Evolutionary conservation across 2,797 vertebrate genomes (phyloP).

Genomic region (Alosa sapidissima): DNA sequence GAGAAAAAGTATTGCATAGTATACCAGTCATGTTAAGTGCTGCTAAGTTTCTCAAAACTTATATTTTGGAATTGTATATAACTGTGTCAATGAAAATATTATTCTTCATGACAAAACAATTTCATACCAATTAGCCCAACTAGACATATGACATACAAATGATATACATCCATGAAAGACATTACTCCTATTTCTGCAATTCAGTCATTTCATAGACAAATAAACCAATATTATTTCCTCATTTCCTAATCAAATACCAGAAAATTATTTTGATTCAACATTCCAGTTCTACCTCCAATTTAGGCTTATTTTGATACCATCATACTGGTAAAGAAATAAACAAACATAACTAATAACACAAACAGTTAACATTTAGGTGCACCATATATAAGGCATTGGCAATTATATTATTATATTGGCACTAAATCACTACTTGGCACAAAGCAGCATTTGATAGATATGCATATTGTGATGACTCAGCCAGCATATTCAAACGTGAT

Average conservation of each 20-base stretch:
- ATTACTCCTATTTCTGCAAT: background rate
- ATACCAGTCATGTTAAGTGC: background rate
- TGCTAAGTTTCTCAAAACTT: background rate
- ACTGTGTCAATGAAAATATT: background rate
- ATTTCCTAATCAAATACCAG: background rate
- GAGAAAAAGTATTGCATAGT: background rate
- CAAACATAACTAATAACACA: background rate
- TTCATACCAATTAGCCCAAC: background rate
- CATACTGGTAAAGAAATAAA: background rate
- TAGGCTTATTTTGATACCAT: background rate
- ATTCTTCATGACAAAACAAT: background rate
- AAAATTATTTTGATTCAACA: background rate
- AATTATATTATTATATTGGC: background rate
- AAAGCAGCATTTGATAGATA: conserved; percentile 1
- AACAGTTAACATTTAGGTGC: background rate
- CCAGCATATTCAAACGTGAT: background rate
- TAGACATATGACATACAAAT: background rate
- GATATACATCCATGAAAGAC: background rate
- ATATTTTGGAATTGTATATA: background rate
- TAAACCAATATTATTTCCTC: background rate
- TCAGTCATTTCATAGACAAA: background rate
- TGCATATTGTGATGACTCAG: background rate
- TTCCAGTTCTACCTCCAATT: background rate
- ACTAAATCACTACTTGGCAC: background rate
- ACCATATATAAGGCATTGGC: background rate